A percentile compares a stretch with the other conserved stretches of the same genome.
phyloP scores from a whole-genome alignment of 1,140 invertebrate genomes.

The Anastrepha ludens region DNA sequence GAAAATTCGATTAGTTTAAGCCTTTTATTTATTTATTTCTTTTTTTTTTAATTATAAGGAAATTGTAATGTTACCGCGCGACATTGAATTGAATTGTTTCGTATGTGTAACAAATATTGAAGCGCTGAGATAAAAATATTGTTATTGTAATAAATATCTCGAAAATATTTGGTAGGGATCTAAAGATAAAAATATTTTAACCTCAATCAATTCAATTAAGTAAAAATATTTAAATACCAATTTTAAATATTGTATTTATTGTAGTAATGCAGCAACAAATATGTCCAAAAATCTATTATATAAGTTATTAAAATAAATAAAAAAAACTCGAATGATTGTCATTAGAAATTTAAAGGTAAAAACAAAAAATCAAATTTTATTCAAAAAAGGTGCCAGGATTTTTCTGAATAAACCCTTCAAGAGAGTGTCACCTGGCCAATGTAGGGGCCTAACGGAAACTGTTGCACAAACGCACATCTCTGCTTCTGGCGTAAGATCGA shows the following conservation, averaged over 20 bases:
- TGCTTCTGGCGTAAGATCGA: no score
- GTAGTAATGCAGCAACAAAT: slow-evolving; percentile 39
- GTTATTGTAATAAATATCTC: slow-evolving; percentile 35
- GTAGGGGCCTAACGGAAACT: no score
- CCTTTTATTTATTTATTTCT: slow-evolving; percentile 10
- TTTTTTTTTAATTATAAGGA: slow-evolving; percentile 8
- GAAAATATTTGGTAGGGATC: slow-evolving; percentile 29
- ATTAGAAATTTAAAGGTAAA: not conserved
- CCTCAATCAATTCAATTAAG: slow-evolving; percentile 24
- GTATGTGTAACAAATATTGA: slow-evolving; percentile 34
- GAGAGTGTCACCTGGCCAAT: no score
- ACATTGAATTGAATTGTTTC: slow-evolving; percentile 47
- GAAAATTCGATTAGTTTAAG: not conserved
- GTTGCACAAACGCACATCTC: no score
- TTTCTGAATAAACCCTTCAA: no score
- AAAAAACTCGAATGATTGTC: slow-evolving; percentile 30
- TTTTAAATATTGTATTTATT: slow-evolving; percentile 51
- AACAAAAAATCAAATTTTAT: not conserved
- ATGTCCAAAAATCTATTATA: slow-evolving; percentile 39
- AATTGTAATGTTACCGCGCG: slow-evolving; percentile 44
- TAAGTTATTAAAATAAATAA: slow-evolving; percentile 35
- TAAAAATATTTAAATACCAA: slow-evolving; percentile 48
- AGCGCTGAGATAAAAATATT: slow-evolving; percentile 6
- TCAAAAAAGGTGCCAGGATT: no score
- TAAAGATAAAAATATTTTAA: slow-evolving; percentile 46